Evolutionary conservation across 2,797 vertebrate genomes (phyloP), one percentile per base, ranked within the genome.

Genomic region (Phaenicophaeus curvirostris): DNA sequence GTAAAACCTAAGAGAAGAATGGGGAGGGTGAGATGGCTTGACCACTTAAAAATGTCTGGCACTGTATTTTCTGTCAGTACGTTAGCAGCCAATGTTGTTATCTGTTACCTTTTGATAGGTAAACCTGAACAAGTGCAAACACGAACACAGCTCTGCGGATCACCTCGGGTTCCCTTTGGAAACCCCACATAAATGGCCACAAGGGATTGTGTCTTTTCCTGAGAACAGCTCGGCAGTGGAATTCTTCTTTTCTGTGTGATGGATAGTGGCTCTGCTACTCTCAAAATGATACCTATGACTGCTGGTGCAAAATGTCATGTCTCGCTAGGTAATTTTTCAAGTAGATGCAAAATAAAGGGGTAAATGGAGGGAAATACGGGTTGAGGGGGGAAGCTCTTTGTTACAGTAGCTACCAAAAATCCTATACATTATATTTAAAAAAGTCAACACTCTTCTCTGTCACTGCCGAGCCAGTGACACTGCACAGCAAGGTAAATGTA

Each of bases 51-150:
- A 87, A 84, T 92, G 62, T 87, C 10, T 93, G 27, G 63, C 28
- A 8, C 68, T 65, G 4, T 75, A 9, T 80, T 33, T 94, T 91
- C 63, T 80, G 35, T 80, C 80, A 72, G 78, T 89, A 13, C 8
- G 6, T 69, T 68, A 90, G 89, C 54, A 87, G 62, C 81, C 80
- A 84, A 63, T 23, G 0, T 39, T 95, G 58, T 93, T 94, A 33
- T 85, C n/a, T 92, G 48, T 93, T 84, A 90, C 94, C 91, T 94
- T 95, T 94, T 82, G 71, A 68, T 88, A 90, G 89, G 90, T 96
- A 94, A 78, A 77, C 77, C 81, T 74, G 87, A 76, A 73, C 87
- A 88, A 90, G 90, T 85, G 89, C 79, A 86, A 75, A 88, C 63
- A 54, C 17, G 84, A 96, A 44, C 48, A 74, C 57, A 89, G 58